phyloP scores from a whole-genome alignment of 1,140 invertebrate species.

The Apis mellifera region Amel_HAv3.1 CM009942.2:46001-46500 shows the following conservation, averaged over 20 bases:
- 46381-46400: background rate
- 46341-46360: background rate
- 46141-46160: slow-evolving; percentile 11
- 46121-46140: slow-evolving; percentile 3
- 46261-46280: slow-evolving; percentile 55
- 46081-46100: slow-evolving; percentile 59
- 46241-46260: slow-evolving; percentile 31
- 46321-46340: slow-evolving; percentile 27
- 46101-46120: slow-evolving; percentile 55
- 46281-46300: slow-evolving; percentile 41
- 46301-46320: background rate
- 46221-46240: slow-evolving; percentile 32
- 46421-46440: slow-evolving; percentile 55
- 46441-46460: slow-evolving; percentile 73
- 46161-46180: slow-evolving; percentile 54
- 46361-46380: background rate
- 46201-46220: slow-evolving; percentile 22
- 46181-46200: slow-evolving; percentile 63
- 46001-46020: slow-evolving; percentile 68
- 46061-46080: slow-evolving; percentile 38
- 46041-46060: background rate
- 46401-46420: slow-evolving; percentile 70
- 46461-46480: slow-evolving; percentile 95
- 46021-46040: slow-evolving; percentile 66
- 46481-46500: slow-evolving; percentile 95